Percentiles rank a stretch among this genome's conserved stretches.
Conservation (phyloP, 2,888 invertebrate species). For the Geotrupes spiniger region DNA sequence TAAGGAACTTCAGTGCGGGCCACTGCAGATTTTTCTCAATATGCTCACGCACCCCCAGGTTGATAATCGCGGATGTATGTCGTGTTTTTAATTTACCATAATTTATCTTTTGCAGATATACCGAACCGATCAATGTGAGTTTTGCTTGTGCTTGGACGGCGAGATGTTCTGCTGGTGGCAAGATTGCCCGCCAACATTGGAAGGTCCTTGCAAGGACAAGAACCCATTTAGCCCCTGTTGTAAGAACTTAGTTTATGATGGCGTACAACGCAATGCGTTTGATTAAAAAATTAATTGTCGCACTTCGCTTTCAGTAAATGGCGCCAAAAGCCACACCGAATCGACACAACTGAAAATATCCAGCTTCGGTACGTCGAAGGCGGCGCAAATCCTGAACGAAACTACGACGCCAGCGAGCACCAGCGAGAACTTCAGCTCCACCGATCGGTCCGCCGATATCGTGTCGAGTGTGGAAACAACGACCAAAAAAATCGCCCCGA, state of each 20-base stretch:
- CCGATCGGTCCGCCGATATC: slow-evolving; percentile 5
- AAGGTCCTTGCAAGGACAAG: slow-evolving; percentile 48
- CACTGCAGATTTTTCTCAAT: too few relatives aligned
- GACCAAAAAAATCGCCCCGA: slow-evolving; percentile 36
- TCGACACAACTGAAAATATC: slow-evolving; percentile 13
- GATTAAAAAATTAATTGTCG: too few relatives aligned
- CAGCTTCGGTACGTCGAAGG: slow-evolving; percentile 17
- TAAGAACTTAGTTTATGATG: slow-evolving; percentile 33
- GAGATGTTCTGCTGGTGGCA: slow-evolving; percentile 69
- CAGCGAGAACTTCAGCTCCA: slow-evolving; percentile 13
- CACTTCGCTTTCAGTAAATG: too few relatives aligned
- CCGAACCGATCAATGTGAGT: slow-evolving; percentile 60
- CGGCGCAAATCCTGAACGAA: slow-evolving; percentile 20
- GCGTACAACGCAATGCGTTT: not conserved
- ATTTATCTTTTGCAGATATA: slow-evolving; percentile 55
- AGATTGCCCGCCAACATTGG: slow-evolving; percentile 54
- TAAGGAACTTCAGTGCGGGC: too few relatives aligned
- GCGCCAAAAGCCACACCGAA: slow-evolving; percentile 8
- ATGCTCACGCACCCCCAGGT: too few relatives aligned
- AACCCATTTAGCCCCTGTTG: slow-evolving; percentile 50
- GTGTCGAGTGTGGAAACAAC: slow-evolving; percentile 24
- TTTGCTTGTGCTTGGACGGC: slow-evolving; percentile 62
- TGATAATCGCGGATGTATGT: too few relatives aligned
- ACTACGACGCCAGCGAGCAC: slow-evolving; percentile 14
- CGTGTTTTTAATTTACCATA: not conserved